A percentile compares a stretch with the other conserved stretches of the same genome.
Evolutionary conservation across 2,797 vertebrate species (phyloP).

Genomic region (Ambastaia sidthimunki): DNA sequence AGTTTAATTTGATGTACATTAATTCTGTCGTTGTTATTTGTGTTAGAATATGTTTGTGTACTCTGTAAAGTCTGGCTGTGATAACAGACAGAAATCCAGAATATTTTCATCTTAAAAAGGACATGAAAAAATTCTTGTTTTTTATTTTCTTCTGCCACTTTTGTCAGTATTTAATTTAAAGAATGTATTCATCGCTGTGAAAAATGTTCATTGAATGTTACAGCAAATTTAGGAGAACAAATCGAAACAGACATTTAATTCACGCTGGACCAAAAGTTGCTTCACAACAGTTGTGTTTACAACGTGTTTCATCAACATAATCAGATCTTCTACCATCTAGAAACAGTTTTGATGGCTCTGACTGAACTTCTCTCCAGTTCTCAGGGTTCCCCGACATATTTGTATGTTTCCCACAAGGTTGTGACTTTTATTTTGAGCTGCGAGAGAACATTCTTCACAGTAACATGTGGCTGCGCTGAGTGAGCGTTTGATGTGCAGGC

Average conservation of each 20-base stretch:
- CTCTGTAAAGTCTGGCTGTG: constrained; percentile 23
- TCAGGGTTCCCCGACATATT: constrained; percentile 46
- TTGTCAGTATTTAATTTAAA: neutral
- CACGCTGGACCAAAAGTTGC: neutral
- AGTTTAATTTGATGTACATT: neutral
- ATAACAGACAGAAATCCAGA: constrained; percentile 29
- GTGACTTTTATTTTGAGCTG: constrained; percentile 39
- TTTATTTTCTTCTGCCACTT: no score
- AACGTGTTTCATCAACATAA: constrained; percentile 15
- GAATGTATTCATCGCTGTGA: neutral
- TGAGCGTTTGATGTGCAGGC: constrained; percentile 45
- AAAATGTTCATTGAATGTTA: neutral
- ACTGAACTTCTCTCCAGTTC: neutral
- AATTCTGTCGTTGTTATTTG: constrained; percentile 1
- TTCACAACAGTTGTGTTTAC: neutral
- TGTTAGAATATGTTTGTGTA: no score
- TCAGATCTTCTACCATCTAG: neutral
- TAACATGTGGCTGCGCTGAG: constrained; percentile 37
- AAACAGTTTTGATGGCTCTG: neutral
- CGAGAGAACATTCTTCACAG: constrained; percentile 44
- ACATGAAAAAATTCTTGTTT: constrained; percentile 10
- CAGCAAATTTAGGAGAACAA: neutral
- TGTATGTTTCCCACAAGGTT: constrained; percentile 22
- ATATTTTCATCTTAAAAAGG: constrained; percentile 36
- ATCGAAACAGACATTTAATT: neutral